Base-by-base conservation (phyloP, 2,113 vertebrate genomes). In the Rhombomys opimus region DNA sequence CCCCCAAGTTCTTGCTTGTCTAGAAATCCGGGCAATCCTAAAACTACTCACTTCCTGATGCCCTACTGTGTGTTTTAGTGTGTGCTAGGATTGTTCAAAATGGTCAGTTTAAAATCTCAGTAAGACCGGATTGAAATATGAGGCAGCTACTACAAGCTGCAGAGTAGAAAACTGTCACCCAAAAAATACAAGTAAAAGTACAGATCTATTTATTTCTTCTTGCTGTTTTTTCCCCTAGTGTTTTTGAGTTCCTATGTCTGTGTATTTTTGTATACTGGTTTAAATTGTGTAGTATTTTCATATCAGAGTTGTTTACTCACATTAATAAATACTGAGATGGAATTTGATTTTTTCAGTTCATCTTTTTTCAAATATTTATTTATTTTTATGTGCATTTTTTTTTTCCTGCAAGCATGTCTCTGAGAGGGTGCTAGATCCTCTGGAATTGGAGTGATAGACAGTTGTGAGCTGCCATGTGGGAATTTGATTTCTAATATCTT, bases 1-100 rank as follows among this genome's bases (percentile, higher is more conserved):
- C 97, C 96, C 57, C 92, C 81, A 87, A 70, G 92, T 86, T 2
- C 12, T 35, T 50, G 27, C 41, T 87, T 91, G 59, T 96, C 87
- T 38, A 67, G 94, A 91, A 96, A 92, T 46, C 80, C 5, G 3
- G 13, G 18, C 3, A 0, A 65, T 22, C 6, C 7, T 2, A 2
- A 5, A 20, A 17, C 0, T 10, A 23, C 5, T 23, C 6, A 35
- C 22, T 25, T 59, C 41, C 2, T 11, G 57, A 65, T 25, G 30
- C 10, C n/a, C 63, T 67, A 6, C 25, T 84, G 0, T 20, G 65
- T 77, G 46, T 7, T 32, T 65, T 38, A 50, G 27, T 57, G 20
- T 0, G 30, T 35, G 46, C 5, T 22, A 54, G 27, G 11, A 13
- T 27, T 63, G 59, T 76, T 30, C 52, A 65, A 77, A 86, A 92